These are phyloP conservation scores for Chroicocephalus ridibundus DNA, from an alignment of 2,113 vertebrate species.

Conservation along the genomic window DNA sequence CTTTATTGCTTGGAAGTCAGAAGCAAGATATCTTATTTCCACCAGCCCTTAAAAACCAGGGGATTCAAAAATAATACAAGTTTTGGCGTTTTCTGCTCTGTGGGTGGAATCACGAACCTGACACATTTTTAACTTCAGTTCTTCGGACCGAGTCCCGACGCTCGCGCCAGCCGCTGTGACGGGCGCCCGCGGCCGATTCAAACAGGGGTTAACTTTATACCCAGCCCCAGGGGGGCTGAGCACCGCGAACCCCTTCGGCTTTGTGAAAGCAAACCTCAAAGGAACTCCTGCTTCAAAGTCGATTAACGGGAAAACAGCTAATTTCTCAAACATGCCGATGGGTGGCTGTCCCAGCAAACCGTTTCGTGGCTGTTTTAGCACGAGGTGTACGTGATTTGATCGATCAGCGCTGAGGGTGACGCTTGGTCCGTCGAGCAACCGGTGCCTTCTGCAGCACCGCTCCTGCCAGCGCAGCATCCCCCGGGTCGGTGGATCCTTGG, in stretches of 20 bases:
- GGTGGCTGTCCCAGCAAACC: neutral
- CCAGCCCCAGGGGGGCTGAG: neutral
- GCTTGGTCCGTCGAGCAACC: neutral
- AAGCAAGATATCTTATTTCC: conserved; percentile 49
- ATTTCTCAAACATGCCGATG: rapidly evolving
- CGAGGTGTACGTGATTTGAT: rapidly evolving
- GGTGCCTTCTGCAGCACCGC: neutral
- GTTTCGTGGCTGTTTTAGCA: rapidly evolving
- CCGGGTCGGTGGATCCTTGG: neutral
- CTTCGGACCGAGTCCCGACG: neutral
- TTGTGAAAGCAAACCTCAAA: neutral
- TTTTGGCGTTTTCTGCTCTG: conserved; percentile 14
- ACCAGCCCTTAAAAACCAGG: conserved; percentile 42
- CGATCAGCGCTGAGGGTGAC: neutral
- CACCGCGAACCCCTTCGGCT: rapidly evolving
- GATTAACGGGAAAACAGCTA: neutral
- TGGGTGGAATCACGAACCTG: neutral
- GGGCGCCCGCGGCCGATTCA: neutral
- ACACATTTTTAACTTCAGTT: neutral
- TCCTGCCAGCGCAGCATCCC: neutral
- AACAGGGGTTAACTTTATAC: rapidly evolving
- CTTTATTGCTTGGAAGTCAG: conserved; percentile 52
- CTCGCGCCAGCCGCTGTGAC: rapidly evolving
- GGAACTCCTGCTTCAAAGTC: neutral
- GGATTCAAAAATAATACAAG: conserved; percentile 38